A percentile compares a stretch with the other conserved stretches of the same genome.
Conservation (phyloP, 2,113 vertebrate genomes). For the Mionectes macconnelli region DNA sequence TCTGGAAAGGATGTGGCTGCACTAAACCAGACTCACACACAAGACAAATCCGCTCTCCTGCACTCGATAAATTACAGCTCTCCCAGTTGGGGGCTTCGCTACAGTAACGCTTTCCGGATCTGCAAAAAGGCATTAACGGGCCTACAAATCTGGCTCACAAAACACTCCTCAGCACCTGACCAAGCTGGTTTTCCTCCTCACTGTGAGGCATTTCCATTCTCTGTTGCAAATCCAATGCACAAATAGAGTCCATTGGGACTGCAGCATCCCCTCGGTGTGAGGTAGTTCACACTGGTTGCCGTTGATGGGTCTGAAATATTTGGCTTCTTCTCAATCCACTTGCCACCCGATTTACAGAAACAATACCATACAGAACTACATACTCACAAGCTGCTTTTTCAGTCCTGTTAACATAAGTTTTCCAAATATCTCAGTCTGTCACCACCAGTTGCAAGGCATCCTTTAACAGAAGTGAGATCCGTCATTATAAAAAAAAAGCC, state of each 20-base stretch:
- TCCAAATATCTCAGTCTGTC: background rate
- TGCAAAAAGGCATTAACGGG: background rate
- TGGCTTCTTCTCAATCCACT: background rate
- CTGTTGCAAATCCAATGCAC: background rate
- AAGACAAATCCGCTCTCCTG: background rate
- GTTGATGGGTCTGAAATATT: background rate
- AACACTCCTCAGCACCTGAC: background rate
- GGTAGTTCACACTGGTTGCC: background rate
- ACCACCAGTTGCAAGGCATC: background rate
- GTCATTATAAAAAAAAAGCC: background rate
- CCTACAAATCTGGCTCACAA: background rate
- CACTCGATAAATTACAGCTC: background rate
- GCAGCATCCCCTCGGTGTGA: background rate
- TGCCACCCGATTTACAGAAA: background rate
- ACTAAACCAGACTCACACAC: background rate
- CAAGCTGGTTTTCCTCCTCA: background rate
- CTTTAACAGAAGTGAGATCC: background rate
- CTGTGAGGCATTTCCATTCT: background rate
- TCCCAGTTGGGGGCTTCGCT: background rate
- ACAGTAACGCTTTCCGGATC: background rate
- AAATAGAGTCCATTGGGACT: background rate
- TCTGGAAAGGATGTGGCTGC: background rate
- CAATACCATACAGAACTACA: rapidly evolving
- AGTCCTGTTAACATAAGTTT: background rate
- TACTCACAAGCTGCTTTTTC: background rate